Conservation (phyloP, 2,797 vertebrate genomes). For the Xiphorhynchus erythropygius region DNA sequence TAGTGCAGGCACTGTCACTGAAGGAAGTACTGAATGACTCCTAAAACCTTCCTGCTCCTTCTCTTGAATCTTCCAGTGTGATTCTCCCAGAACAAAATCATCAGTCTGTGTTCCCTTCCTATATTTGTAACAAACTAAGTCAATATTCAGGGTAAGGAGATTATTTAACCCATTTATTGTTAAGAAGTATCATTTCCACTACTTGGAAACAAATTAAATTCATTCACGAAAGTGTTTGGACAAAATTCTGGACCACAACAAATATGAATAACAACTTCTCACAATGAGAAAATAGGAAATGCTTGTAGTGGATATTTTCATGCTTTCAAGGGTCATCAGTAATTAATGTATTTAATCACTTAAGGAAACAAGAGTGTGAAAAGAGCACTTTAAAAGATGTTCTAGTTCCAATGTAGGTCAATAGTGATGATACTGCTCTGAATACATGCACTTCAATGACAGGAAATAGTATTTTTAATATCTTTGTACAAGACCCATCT, state of each 20-base stretch:
- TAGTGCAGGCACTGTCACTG: background rate
- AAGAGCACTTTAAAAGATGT: background rate
- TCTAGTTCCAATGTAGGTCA: background rate
- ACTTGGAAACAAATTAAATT: background rate
- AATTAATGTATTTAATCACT: background rate
- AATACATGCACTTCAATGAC: background rate
- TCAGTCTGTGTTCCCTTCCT: background rate
- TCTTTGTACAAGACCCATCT: background rate
- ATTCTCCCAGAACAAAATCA: background rate
- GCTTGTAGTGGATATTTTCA: background rate
- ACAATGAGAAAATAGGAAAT: background rate
- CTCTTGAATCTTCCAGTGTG: background rate
- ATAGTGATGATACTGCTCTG: background rate
- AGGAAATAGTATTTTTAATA: background rate
- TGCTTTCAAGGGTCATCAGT: background rate
- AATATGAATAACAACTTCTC: background rate
- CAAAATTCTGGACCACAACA: background rate
- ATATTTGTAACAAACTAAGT: background rate
- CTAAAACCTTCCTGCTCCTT: background rate
- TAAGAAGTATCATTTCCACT: background rate
- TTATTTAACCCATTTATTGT: background rate
- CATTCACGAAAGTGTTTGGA: background rate
- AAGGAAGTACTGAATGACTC: background rate
- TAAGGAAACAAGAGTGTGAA: background rate
- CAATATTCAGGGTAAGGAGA: background rate